Base-by-base conservation (phyloP, 2,113 vertebrate species). In the Todiramphus saurophagus region DNA sequence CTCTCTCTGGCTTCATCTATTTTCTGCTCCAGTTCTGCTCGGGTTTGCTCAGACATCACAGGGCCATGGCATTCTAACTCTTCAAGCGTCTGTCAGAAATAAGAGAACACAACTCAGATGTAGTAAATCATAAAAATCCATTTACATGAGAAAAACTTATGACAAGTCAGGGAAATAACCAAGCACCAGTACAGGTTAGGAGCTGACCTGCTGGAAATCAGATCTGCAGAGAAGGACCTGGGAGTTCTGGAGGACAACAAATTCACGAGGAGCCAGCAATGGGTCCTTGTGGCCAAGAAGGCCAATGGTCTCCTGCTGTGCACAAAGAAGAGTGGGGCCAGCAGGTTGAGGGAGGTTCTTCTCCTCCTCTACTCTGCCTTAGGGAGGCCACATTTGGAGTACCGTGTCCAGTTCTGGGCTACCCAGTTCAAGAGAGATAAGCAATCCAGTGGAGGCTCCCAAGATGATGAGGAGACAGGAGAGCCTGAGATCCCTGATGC, bases 1-100 rank as follows among this genome's bases (percentile, higher is more conserved):
- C 97, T 98, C 97, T 99, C 99, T 98, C 98, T 99, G 95, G 99
- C 98, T 94, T 99, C 99, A 35, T 99, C 99, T 41, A 99, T 98
- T 95, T 99, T 99, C 97, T 99, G 98, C 96, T 99, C 99, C 97
- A 99, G 97, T 20, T 99, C 99, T 31, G 95, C 98, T 84, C 99
- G 98, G 76, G 97, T 98, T 90, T 99, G 99, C 91, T 99, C 99
- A 13, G 99, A 98, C 56, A 98, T 83, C 75, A 98, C 98, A 35
- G 98, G 93, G 56, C 99, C 99, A 3, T 99, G 99, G 87, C 98
- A 98, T 81, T 99, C 99, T 51, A 99, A 98, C 94, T 99, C 99
- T 89, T 99, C 99, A 75, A 99, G 96, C 55, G 98, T 98, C 99
- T 99, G 95, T 24, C 44, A 85, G 72, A 81, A 90, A 87, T 31